Conservation (phyloP, 2,888 invertebrate species). For the Chrysomela aeneicollis region DNA sequence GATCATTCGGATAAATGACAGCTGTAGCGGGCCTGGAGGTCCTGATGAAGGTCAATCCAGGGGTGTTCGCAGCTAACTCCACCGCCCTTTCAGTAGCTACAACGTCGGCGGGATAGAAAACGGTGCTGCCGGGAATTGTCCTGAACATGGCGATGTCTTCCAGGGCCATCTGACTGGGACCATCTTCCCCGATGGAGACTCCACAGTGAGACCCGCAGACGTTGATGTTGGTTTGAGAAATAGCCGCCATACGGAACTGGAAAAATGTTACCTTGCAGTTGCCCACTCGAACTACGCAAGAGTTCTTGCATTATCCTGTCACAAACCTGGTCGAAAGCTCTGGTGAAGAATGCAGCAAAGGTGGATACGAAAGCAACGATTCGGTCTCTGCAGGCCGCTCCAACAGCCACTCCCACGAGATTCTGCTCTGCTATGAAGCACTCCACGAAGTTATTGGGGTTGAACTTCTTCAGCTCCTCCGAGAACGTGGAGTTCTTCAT, state of each 20-base stretch:
- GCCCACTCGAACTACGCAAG: neutral
- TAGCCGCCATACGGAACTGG: slow-evolving; percentile 97
- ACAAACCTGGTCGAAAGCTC: slow-evolving; percentile 91
- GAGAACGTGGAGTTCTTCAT: slow-evolving; percentile 99
- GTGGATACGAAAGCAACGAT: slow-evolving; percentile 94
- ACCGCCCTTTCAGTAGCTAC: slow-evolving; percentile 93
- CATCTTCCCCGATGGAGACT: slow-evolving; percentile 97
- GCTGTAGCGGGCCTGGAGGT: slow-evolving; percentile 91
- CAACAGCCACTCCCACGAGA: slow-evolving; percentile 93
- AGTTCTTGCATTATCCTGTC: too few species aligned
- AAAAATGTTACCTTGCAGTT: slow-evolving; percentile 13
- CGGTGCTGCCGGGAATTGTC: slow-evolving; percentile 80
- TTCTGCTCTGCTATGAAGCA: slow-evolving; percentile 99
- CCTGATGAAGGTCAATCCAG: slow-evolving; percentile 89
- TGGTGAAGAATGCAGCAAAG: slow-evolving; percentile 96
- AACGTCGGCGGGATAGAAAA: slow-evolving; percentile 88
- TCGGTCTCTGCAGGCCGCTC: slow-evolving; percentile 91
- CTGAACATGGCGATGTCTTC: slow-evolving; percentile 98
- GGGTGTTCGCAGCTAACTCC: slow-evolving; percentile 93
- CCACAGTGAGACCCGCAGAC: slow-evolving; percentile 97
- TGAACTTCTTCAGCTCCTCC: slow-evolving; percentile 82
- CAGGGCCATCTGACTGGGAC: slow-evolving; percentile 98
- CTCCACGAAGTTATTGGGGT: slow-evolving; percentile 83
- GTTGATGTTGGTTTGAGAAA: slow-evolving; percentile 96
- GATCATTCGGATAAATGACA: slow-evolving; percentile 85